A percentile compares a stretch with the other conserved stretches of the same genome.
Evolutionary conservation across 2,888 invertebrate species (phyloP).

Genomic region (Netelia virgata): DNA sequence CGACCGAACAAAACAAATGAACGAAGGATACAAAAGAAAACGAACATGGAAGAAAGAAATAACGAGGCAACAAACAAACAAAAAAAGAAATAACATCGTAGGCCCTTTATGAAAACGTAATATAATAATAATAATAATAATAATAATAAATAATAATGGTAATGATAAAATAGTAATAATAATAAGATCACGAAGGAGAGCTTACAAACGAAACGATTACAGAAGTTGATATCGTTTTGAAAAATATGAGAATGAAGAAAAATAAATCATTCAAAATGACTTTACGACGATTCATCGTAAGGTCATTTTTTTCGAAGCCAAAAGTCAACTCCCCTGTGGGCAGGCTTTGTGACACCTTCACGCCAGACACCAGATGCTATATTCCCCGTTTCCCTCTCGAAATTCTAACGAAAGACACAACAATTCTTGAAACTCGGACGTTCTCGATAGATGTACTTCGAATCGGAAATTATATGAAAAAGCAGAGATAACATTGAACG

Average conservation of each 20-base stretch:
- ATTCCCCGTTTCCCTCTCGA: neutral
- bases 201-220: conserved; percentile 15
- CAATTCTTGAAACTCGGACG: neutral
- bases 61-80: conserved; percentile 44
- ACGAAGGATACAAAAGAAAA: conserved; percentile 17
- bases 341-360: neutral
- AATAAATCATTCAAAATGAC: conserved; percentile 16
- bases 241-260: conserved; percentile 1
- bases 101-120: conserved; percentile 63
- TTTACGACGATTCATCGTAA: neutral
- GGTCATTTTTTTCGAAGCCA: conserved; percentile 1
- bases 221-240: conserved; percentile 25
- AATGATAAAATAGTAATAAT: conserved; percentile 46
- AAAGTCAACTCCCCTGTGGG: neutral
- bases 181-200: conserved; percentile 41
- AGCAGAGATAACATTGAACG: neutral
- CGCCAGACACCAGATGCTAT: neutral
- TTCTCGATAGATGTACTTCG: neutral
- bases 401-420: neutral
- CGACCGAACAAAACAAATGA: conserved; percentile 7
- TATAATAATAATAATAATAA: conserved; percentile 47
- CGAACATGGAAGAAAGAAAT: conserved; percentile 65
- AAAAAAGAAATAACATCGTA: conserved; percentile 50
- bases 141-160: conserved; percentile 41
- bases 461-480: neutral